phyloP scores from a whole-genome alignment of 1,140 invertebrate species.

The Dendroctonus valens region DNA sequence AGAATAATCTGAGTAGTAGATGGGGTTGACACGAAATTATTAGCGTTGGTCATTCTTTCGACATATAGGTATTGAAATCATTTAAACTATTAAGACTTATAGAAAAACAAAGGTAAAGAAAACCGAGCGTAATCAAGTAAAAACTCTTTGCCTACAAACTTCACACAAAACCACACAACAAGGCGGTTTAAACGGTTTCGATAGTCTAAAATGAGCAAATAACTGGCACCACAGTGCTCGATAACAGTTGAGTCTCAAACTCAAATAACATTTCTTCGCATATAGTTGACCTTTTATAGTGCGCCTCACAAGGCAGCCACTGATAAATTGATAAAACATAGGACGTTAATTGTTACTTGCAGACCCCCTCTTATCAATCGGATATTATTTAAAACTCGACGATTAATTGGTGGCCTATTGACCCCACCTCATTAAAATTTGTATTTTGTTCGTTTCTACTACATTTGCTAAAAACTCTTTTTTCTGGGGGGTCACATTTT shows the following conservation, averaged over 20 bases:
- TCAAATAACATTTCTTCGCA: too few species aligned
- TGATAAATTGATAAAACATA: conserved; percentile 15
- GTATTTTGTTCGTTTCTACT: conserved; percentile 16
- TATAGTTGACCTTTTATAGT: conserved; percentile 21
- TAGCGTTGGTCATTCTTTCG: conserved; percentile 57
- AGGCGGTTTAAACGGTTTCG: too few species aligned
- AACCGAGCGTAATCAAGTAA: too few species aligned
- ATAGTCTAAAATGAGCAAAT: too few species aligned
- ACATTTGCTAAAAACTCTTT: conserved; percentile 32
- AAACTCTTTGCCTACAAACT: too few species aligned
- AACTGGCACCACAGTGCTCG: too few species aligned
- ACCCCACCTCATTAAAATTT: conserved; percentile 19
- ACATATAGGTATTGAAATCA: conserved; percentile 35
- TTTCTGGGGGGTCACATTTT: conserved; percentile 16
- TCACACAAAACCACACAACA: too few species aligned
- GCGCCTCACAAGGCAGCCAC: conserved; percentile 8
- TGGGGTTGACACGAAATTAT: conserved; percentile 60
- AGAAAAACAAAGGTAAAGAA: background rate
- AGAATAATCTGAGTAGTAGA: conserved; percentile 64
- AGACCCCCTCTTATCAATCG: conserved; percentile 28
- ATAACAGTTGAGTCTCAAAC: too few species aligned
- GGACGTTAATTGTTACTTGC: conserved; percentile 17
- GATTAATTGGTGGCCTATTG: conserved; percentile 17
- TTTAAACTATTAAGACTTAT: conserved; percentile 22
- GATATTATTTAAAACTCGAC: conserved; percentile 21